phyloP scores from a whole-genome alignment of 2,113 vertebrate genomes.

The Promerops cafer region DNA sequence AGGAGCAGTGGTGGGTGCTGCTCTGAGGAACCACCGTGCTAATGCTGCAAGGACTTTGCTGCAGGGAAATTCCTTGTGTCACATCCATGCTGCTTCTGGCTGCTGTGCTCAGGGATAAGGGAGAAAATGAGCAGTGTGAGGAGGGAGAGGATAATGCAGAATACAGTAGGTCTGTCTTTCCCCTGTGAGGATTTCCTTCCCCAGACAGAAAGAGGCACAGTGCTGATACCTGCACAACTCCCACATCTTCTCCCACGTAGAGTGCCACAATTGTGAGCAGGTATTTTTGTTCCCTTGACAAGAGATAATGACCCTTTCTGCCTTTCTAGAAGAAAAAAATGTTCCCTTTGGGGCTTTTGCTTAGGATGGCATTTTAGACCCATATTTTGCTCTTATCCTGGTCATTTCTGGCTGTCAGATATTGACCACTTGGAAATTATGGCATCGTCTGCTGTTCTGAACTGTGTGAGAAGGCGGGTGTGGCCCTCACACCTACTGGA shows the following conservation, averaged over 20 bases:
- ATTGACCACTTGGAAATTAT: constrained; percentile 3
- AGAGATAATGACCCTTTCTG: background rate
- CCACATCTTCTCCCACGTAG: background rate
- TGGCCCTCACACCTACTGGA: background rate
- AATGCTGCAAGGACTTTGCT: constrained; percentile 35
- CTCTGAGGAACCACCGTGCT: background rate
- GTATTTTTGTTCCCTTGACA: background rate
- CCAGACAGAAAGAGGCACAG: background rate
- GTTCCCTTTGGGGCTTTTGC: background rate
- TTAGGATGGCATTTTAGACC: constrained; percentile 2
- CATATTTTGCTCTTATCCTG: background rate
- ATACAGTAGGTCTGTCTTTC: background rate
- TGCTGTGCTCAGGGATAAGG: background rate
- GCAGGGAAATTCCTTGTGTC: constrained; percentile 19
- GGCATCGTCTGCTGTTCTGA: background rate
- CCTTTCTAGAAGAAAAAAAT: background rate
- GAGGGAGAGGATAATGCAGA: background rate
- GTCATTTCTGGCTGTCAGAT: constrained; percentile 29
- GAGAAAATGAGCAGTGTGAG: background rate
- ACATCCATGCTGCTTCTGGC: constrained; percentile 21
- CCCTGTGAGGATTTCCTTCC: background rate
- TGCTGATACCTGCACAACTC: background rate
- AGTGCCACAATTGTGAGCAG: background rate
- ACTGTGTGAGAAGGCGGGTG: background rate
- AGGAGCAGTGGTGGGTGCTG: background rate